Conservation (phyloP, 2,888 invertebrate species). For the Holacanthella duospinosa region DNA sequence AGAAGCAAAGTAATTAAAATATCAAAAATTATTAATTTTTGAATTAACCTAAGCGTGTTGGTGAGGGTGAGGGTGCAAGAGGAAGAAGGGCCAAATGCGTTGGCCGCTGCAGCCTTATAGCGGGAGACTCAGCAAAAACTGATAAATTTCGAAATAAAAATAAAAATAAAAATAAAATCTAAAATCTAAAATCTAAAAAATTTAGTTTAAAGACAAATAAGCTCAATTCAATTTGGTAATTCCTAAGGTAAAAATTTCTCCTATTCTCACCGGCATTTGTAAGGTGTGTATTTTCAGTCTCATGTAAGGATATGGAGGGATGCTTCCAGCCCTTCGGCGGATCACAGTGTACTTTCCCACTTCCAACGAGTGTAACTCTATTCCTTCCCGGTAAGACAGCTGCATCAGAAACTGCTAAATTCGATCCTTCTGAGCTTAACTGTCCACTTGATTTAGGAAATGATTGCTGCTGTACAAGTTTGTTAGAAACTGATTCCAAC, state of each 20-base stretch:
- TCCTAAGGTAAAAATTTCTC: too few relatives aligned
- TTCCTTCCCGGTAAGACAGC: constrained; percentile 49
- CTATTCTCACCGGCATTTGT: neutral
- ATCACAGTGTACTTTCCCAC: constrained; percentile 64
- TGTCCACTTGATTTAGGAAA: neutral
- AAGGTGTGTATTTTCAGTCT: neutral
- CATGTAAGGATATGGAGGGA: constrained; percentile 7
- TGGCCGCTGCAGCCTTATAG: neutral
- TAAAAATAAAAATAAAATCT: too few relatives aligned
- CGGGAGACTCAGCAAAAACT: neutral
- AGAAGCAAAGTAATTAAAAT: too few relatives aligned
- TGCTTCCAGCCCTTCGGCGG: constrained; percentile 37
- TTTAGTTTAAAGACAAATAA: too few relatives aligned
- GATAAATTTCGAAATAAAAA: too few relatives aligned
- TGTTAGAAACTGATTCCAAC: neutral
- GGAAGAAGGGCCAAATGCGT: neutral
- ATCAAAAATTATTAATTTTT: too few relatives aligned
- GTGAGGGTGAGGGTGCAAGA: neutral
- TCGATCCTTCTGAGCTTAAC: constrained; percentile 15
- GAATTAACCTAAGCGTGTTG: constrained; percentile 10
- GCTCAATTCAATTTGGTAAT: too few relatives aligned
- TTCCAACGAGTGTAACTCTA: constrained; percentile 64
- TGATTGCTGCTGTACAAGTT: neutral
- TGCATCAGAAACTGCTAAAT: neutral
- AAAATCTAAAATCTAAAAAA: too few relatives aligned